Evolutionary conservation across 2,888 invertebrate genomes (phyloP).

Genomic region (Leptopterna dolabrata): DNA sequence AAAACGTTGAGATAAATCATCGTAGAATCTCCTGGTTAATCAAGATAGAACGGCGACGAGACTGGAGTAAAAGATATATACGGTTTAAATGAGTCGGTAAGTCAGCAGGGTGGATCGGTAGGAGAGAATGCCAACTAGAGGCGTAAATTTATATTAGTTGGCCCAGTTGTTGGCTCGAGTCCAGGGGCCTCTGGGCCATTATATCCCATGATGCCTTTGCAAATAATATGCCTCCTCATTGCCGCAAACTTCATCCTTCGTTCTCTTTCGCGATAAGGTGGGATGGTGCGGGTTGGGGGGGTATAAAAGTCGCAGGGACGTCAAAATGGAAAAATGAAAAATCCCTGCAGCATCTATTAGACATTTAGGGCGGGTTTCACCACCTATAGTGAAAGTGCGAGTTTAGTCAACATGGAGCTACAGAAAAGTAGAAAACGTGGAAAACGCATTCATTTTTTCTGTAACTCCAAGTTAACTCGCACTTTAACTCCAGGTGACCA

Average conservation of each 20-base stretch:
- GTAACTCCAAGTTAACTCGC: too few relatives aligned
- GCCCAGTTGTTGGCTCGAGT: conserved; percentile 6
- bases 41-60: neutral
- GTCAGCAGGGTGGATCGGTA: neutral
- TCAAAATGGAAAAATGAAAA: too few relatives aligned
- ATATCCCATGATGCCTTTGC: neutral
- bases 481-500: too few relatives aligned
- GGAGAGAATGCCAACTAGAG: conserved; percentile 23
- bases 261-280: neutral
- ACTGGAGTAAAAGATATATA: neutral
- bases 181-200: neutral
- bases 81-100: neutral
- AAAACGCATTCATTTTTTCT: too few relatives aligned
- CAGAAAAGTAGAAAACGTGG: too few relatives aligned
- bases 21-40: neutral
- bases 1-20: neutral
- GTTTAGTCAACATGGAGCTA: too few relatives aligned
- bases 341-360: too few relatives aligned
- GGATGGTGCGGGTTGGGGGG: too few relatives aligned
- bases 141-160: conserved; percentile 29
- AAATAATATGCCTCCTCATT: neutral
- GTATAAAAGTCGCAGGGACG: too few relatives aligned
- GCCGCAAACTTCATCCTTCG: neutral
- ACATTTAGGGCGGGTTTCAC: too few relatives aligned
- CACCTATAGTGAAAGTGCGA: too few relatives aligned